Evolutionary conservation across 1,140 invertebrate genomes (phyloP).

Genomic region (Mercenaria mercenaria): DNA sequence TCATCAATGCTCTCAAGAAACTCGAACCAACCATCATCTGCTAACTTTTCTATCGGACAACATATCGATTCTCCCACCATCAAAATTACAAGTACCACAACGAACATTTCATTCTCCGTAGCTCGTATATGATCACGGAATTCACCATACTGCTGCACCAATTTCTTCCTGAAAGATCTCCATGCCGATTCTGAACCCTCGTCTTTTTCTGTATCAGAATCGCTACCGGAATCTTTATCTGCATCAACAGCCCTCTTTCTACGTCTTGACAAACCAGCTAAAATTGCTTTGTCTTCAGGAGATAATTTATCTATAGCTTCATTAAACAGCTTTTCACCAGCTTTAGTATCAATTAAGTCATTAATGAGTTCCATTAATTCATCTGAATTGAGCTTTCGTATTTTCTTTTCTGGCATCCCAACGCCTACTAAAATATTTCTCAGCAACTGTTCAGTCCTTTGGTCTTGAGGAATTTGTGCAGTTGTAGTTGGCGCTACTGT

Average conservation of each 20-base stretch:
- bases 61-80: slow-evolving; percentile 81
- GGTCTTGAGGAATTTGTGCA: neutral
- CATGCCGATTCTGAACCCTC: neutral
- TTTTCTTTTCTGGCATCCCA: slow-evolving; percentile 25
- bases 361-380: slow-evolving; percentile 38
- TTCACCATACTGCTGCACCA: neutral
- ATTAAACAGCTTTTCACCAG: neutral
- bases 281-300: slow-evolving; percentile 12
- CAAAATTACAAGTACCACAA: slow-evolving; percentile 77
- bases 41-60: slow-evolving; percentile 82
- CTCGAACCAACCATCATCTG: slow-evolving; percentile 85
- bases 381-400: slow-evolving; percentile 16
- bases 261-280: neutral
- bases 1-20: slow-evolving; percentile 84
- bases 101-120: slow-evolving; percentile 72
- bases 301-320: slow-evolving; percentile 30
- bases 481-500: neutral
- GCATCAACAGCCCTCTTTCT: slow-evolving; percentile 1
- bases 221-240: neutral
- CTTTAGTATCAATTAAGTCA: slow-evolving; percentile 7
- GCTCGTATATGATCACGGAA: slow-evolving; percentile 58
- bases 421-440: slow-evolving; percentile 32
- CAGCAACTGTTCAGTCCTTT: slow-evolving; percentile 17
- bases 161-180: neutral
- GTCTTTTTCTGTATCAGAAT: neutral